Evolutionary conservation across 2,797 vertebrate species (phyloP).

Genomic region (Podarcis lilfordi): DNA sequence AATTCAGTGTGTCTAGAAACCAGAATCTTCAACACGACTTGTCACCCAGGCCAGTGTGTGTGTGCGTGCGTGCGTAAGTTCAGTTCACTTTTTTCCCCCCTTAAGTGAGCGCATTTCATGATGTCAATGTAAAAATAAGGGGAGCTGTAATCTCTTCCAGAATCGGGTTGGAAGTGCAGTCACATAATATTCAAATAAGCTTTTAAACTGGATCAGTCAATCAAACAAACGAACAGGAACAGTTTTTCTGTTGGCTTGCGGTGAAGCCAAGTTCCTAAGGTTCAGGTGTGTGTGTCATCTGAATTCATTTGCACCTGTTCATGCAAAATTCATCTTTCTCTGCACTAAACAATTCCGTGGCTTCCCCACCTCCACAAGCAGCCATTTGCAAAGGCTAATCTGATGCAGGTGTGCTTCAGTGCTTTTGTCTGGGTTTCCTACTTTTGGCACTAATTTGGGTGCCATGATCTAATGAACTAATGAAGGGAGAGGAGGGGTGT

Average conservation of each 20-base stretch:
- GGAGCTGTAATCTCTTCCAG: neutral
- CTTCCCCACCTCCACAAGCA: neutral
- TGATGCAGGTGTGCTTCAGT: neutral
- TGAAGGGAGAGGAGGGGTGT: neutral
- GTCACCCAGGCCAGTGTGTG: neutral
- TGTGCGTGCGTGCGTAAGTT: slow-evolving; percentile 14
- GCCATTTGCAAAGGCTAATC: neutral
- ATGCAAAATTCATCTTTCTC: neutral
- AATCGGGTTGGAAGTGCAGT: slow-evolving; percentile 15
- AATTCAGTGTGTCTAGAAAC: slow-evolving; percentile 49
- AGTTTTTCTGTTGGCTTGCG: neutral
- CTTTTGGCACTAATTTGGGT: neutral
- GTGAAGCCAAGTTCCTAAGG: neutral
- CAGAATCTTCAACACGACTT: slow-evolving; percentile 47
- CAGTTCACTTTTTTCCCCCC: slow-evolving; percentile 41
- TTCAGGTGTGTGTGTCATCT: neutral
- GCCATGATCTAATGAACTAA: neutral
- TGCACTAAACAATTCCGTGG: neutral
- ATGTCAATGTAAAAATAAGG: neutral
- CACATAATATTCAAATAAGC: neutral
- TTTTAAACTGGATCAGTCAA: neutral
- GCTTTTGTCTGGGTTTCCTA: neutral
- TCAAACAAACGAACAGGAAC: neutral
- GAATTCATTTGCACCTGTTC: neutral
- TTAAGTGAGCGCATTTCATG: slow-evolving; percentile 21